Evolutionary conservation across 1,140 invertebrate genomes (phyloP), one percentile per base, ranked within the genome.

Genomic region (Physella acuta): DNA sequence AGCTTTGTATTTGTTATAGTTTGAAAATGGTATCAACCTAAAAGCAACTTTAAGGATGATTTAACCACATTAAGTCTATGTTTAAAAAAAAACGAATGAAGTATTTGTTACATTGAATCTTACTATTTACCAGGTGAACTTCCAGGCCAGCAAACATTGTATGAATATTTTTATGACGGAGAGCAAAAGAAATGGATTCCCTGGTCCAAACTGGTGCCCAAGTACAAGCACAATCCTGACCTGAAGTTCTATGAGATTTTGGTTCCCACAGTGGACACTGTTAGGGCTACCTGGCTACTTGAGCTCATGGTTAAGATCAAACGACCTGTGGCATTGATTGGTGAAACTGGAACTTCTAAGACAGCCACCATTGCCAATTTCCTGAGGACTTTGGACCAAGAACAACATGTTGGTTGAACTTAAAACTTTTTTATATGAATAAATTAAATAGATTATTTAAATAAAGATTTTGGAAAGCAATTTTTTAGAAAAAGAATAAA

Each of bases 341-440:
- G 94, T 1, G 93, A 95, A 78, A 94, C 92, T 3, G 93, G 93
- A 5, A 94, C 93, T 49, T 94, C 93, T 0, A 96, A 97, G 87
- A 94, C 93, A 1, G 93, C 94, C 0, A 93, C 93, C 51, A 91
- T 93, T 67, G 88, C 90, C 70, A 90, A 93, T 78, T 95, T 93
- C 86, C 83, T 95, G 28, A 87, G 90, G 71, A 88, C 88, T 49
- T 80, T 95, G 26, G 88, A 91, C 78, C 70, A 87, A 86, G 84
- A 86, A 33, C 75, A 75, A 84, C 92, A 90, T 86, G 92, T 93
- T 88, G 87, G 66, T 60, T 67, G 8, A 11, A 16, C 14, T 34
- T 5, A 20, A 8, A 44, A 20, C 39, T 11, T 44, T 11, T 44
- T 44, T 52, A 59, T n/a, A n/a, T n/a, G n/a, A n/a, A n/a, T n/a